Evolutionary conservation across 2,797 vertebrate genomes (phyloP).

Genomic region (Amphiprion clarkii): DNA sequence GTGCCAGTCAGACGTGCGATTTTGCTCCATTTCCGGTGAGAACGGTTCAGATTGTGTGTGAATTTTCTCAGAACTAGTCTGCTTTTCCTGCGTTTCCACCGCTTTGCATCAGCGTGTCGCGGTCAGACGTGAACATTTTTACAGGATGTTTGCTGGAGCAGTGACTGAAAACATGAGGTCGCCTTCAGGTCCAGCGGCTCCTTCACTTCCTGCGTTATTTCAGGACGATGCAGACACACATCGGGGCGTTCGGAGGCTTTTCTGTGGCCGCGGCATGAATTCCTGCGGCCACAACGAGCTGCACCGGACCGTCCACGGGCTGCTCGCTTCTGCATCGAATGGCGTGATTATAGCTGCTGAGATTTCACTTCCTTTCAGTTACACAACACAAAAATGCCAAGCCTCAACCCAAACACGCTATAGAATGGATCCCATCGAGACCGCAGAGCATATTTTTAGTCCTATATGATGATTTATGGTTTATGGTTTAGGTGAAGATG

Average conservation of each 20-base stretch:
- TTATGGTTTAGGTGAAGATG: background rate
- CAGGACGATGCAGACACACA: conserved; percentile 15
- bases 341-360: conserved; percentile 32
- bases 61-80: background rate
- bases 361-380: conserved; percentile 31
- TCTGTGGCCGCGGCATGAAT: conserved; percentile 46
- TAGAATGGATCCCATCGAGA: conserved; percentile 17
- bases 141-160: conserved; percentile 38
- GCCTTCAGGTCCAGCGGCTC: conserved; percentile 28
- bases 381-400: conserved; percentile 12
- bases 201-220: conserved; percentile 60
- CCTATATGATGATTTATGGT: conserved; percentile 20
- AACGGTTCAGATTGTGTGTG: background rate
- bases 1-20: background rate
- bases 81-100: background rate
- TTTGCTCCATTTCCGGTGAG: background rate
- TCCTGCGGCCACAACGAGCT: conserved; percentile 36
- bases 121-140: conserved; percentile 25
- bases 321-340: conserved; percentile 13
- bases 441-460: conserved; percentile 39
- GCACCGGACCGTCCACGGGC: background rate
- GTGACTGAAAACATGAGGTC: conserved; percentile 48
- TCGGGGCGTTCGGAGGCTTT: conserved; percentile 11
- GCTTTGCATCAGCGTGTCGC: background rate
- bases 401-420: conserved; percentile 17